A percentile compares a stretch with the other conserved stretches of the same genome.
Conservation (phyloP, 92 coral and sea anemone genomes). For the Galaxea fascicularis region DNA sequence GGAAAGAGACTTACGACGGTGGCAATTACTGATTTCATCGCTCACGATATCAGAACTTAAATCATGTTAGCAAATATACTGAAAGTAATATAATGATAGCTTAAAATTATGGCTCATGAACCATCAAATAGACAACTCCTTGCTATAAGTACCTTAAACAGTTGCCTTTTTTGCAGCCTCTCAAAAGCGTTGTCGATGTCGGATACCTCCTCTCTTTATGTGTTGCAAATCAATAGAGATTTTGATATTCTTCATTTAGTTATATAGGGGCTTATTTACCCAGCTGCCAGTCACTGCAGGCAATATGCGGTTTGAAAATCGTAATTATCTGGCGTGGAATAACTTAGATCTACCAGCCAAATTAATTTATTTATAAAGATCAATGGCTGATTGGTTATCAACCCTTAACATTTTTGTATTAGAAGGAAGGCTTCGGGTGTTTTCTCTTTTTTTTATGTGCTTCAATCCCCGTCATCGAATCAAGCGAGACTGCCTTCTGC, state of each 20-base stretch:
- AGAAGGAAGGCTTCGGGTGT: slow-evolving; percentile 6
- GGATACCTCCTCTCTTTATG: neutral
- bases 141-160: neutral
- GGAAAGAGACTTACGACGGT: neutral
- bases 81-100: neutral
- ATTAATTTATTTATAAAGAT: slow-evolving; percentile 1
- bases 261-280: slow-evolving; percentile 7
- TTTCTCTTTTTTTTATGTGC: neutral
- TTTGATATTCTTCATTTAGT: neutral
- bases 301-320: slow-evolving; percentile 14
- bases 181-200: neutral
- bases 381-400: slow-evolving; percentile 23
- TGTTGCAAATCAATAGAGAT: neutral
- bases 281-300: slow-evolving; percentile 27
- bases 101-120: neutral
- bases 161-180: neutral
- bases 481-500: neutral
- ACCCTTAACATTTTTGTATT: neutral
- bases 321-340: neutral
- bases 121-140: neutral
- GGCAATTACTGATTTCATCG: neutral
- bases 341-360: neutral
- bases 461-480: neutral
- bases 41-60: neutral
- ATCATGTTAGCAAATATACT: neutral